Percentiles rank a stretch among this genome's conserved stretches.
Conservation (phyloP, 2,888 invertebrate genomes). For the Pristionchus arcanus region DNA sequence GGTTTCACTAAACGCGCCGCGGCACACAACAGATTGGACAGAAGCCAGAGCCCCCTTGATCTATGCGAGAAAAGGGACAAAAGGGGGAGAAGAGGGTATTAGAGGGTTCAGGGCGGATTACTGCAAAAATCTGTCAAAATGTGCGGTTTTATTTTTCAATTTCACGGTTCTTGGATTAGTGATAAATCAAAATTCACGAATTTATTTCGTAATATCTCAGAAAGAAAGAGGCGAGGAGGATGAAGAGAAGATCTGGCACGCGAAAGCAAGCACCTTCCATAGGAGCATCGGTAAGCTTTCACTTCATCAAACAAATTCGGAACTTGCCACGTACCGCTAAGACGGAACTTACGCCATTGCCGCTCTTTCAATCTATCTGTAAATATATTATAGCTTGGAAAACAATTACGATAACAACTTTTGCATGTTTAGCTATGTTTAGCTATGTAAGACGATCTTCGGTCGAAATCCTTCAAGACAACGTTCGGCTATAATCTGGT, state of each 20-base stretch:
- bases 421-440: no score
- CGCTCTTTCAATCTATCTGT: no score
- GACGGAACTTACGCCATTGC: no score
- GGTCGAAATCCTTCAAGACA: no score
- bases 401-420: no score
- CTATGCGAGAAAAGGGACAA: slow-evolving; percentile 7
- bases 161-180: not conserved
- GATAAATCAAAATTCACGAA: not conserved
- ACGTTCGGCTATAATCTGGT: no score
- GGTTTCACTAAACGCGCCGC: slow-evolving; percentile 2
- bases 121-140: not conserved
- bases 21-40: not conserved
- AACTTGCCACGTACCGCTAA: no score
- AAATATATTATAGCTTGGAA: no score
- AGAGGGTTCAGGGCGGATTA: slow-evolving; percentile 13
- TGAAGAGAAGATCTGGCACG: slow-evolving; percentile 57
- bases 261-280: slow-evolving; percentile 37
- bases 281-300: slow-evolving; percentile 26
- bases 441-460: no score
- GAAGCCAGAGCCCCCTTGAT: not conserved
- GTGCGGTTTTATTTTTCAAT: not conserved
- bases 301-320: no score
- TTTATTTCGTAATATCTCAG: slow-evolving; percentile 48
- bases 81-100: not conserved
- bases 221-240: slow-evolving; percentile 57